Evolutionary conservation across 2,888 invertebrate genomes (phyloP).

Genomic region (Thera britannica): DNA sequence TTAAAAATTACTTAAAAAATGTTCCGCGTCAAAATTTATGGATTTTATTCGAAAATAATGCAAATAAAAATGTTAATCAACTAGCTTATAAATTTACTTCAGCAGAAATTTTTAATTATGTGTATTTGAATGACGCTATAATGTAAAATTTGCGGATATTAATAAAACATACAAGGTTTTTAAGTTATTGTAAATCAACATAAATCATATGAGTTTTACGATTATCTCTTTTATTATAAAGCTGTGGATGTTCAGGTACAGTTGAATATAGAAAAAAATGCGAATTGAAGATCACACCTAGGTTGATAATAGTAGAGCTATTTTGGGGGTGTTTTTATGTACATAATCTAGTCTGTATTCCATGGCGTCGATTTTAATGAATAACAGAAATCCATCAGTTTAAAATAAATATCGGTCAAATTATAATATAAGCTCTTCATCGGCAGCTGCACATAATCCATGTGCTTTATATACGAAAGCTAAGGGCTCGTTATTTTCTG

Average conservation of each 20-base stretch:
- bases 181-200: conserved; percentile 8
- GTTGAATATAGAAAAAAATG: too few species aligned
- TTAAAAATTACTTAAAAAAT: conserved; percentile 23
- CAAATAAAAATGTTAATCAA: conserved; percentile 18
- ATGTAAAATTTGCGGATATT: conserved; percentile 12
- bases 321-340: too few species aligned
- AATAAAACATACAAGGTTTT: conserved; percentile 21
- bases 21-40: conserved; percentile 21
- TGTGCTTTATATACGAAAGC: conserved; percentile 63
- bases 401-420: conserved; percentile 33
- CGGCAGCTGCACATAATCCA: conserved; percentile 76
- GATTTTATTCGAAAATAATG: conserved; percentile 29
- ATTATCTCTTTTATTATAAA: neutral
- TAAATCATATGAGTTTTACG: conserved; percentile 3
- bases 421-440: conserved; percentile 57
- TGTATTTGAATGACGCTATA: conserved; percentile 1
- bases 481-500: conserved; percentile 83
- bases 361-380: neutral
- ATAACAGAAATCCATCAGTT: conserved; percentile 16
- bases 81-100: conserved; percentile 21
- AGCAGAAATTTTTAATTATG: conserved; percentile 19
- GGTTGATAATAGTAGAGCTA: too few species aligned
- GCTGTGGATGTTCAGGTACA: neutral
- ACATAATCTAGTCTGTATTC: too few species aligned
- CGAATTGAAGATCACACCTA: too few species aligned